Evolutionary conservation across 2,797 vertebrate species (phyloP), one percentile per base, ranked within the genome.

Genomic region (Halcyon leucocephala): DNA sequence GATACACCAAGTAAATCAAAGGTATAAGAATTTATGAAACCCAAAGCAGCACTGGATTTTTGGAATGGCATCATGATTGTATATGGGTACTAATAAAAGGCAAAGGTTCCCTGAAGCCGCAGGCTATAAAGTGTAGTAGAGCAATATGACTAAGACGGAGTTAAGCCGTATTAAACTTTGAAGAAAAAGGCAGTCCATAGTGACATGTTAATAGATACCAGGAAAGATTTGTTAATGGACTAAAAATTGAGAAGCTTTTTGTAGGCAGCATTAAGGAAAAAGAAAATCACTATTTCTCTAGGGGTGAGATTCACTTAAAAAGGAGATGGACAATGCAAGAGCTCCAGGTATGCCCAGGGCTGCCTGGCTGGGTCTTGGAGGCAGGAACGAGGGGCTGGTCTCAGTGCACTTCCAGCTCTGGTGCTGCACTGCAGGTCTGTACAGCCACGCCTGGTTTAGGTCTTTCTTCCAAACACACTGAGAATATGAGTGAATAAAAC

Each of bases 51-150:
- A 21, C 70, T 93, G 85, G 80, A 80, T 97, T 94, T 95, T 90
- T 93, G 74, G 72, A 97, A 93, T 77, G 96, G 80, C 86, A 92
- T 76, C 66, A 49, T 76, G 89, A 92, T 96, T 90, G 95, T 94
- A 96, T 95, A 96, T 94, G 90, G 81, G 76, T 44, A 77, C 85
- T 85, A 96, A 95, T 96, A 97, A 97, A 97, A 97, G 80, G 71
- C 76, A 95, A 96, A 96, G 86, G 94, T 88, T 95, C 95, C 84
- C 91, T 55, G 73, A 93, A 96, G 95, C 95, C 10, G 19, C 86
- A 79, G 93, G 92, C 95, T 94, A 84, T 84, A 85, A 91, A 95
- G 61, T 77, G 85, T 88, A 94, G 92, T 93, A 89, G n/a, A 89
- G 90, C 65, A 82, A 81, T 83, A 88, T 95, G 94, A 95, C 96